phyloP scores from a whole-genome alignment of 2,797 vertebrate genomes.

The Perodicticus potto region DNA sequence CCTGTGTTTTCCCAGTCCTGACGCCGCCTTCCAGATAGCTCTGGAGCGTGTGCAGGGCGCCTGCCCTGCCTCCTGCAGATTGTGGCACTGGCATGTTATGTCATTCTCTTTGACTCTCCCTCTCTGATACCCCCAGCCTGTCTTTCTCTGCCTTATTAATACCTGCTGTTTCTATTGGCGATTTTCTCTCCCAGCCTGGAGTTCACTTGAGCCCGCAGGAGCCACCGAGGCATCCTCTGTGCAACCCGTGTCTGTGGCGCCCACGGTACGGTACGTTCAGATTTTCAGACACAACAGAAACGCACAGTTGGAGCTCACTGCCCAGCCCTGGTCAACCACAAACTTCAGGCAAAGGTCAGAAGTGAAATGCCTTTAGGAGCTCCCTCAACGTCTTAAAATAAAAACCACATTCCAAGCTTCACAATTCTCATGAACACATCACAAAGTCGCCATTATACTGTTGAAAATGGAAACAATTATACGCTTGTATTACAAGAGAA shows the following conservation, averaged over 20 bases:
- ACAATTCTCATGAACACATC: constrained; percentile 84
- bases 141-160: neutral
- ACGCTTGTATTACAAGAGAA: constrained; percentile 84
- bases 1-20: neutral
- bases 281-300: constrained; percentile 82
- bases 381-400: constrained; percentile 89
- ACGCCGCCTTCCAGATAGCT: neutral
- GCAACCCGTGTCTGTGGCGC: too few species aligned
- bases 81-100: neutral
- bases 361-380: constrained; percentile 87
- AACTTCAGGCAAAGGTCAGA: constrained; percentile 88
- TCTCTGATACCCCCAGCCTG: neutral
- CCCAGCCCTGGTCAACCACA: constrained; percentile 77
- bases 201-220: constrained; percentile 53
- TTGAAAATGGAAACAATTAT: constrained; percentile 86
- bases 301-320: constrained; percentile 34
- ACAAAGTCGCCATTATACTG: constrained; percentile 89
- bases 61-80: neutral
- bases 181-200: neutral
- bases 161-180: neutral
- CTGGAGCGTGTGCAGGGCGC: rapidly evolving
- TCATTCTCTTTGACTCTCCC: neutral
- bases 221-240: neutral
- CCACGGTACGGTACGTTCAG: constrained; percentile 70
- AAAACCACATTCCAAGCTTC: constrained; percentile 88